phyloP scores from a whole-genome alignment of 2,113 vertebrate genomes.

The Poeciliopsis prolifica region DNA sequence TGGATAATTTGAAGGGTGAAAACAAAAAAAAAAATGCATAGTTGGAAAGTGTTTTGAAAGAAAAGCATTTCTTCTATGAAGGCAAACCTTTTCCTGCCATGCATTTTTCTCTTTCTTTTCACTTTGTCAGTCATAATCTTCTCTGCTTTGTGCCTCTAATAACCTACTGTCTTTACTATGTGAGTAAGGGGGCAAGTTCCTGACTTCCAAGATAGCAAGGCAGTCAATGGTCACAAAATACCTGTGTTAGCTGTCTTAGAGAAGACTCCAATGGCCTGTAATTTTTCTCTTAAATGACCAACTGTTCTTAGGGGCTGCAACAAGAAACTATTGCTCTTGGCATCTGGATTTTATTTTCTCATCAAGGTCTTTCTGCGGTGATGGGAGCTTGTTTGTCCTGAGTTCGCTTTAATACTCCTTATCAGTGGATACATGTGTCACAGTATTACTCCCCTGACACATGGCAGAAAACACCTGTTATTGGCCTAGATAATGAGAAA shows the following conservation, averaged over 20 bases:
- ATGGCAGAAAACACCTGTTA: constrained; percentile 54
- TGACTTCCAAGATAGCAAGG: not conserved
- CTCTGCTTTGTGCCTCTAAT: constrained; percentile 35
- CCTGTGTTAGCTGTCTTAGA: not conserved
- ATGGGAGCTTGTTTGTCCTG: constrained; percentile 50
- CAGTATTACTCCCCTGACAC: constrained; percentile 46
- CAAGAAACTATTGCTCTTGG: constrained; percentile 13
- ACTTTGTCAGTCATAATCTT: constrained; percentile 18
- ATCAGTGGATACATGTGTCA: constrained; percentile 50
- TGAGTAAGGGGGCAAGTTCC: constrained; percentile 21
- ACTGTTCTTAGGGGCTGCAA: constrained; percentile 6
- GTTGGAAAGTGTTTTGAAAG: constrained; percentile 25
- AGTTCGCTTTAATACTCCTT: constrained; percentile 59
- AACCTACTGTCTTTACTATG: constrained; percentile 25
- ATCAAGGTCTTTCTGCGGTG: constrained; percentile 48
- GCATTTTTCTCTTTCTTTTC: constrained; percentile 38
- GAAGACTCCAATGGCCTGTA: not conserved
- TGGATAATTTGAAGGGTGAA: not conserved
- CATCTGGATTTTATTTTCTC: constrained; percentile 42
- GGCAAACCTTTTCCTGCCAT: constrained; percentile 11
- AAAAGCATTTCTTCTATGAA: not conserved
- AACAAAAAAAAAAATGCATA: not conserved
- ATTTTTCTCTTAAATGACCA: constrained; percentile 35
- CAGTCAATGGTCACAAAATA: constrained; percentile 5
- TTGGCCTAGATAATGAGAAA: constrained; percentile 54